phyloP scores from a whole-genome alignment of 2,888 invertebrate genomes.

The Drosophila nigricruria region DNA sequence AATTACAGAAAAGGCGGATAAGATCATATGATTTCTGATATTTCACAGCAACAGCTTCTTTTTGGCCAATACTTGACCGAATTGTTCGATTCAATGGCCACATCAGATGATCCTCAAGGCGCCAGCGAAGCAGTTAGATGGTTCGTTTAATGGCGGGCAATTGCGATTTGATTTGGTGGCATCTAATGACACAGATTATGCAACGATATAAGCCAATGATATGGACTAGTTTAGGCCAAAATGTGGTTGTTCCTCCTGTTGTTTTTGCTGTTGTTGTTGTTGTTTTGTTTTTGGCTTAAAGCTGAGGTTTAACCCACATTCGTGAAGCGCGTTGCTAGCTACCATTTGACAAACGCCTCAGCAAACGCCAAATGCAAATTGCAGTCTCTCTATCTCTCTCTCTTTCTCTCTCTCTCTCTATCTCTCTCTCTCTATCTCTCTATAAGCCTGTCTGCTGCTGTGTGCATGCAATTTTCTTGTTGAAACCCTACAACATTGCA shows the following conservation, averaged over 20 bases:
- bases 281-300: conserved; percentile 42
- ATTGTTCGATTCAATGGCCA: not conserved
- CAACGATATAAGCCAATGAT: conserved; percentile 29
- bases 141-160: conserved; percentile 33
- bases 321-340: conserved; percentile 28
- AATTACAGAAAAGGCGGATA: not conserved
- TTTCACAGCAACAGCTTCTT: not conserved
- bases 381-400: conserved; percentile 7
- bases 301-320: conserved; percentile 71
- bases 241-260: not conserved
- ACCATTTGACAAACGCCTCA: conserved; percentile 73
- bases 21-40: not conserved
- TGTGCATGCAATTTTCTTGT: conserved; percentile 12
- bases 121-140: conserved; percentile 5
- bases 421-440: not conserved
- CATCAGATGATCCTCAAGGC: not conserved
- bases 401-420: not conserved
- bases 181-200: conserved; percentile 42
- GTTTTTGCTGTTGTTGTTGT: conserved; percentile 18
- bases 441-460: not conserved
- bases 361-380: conserved; percentile 65
- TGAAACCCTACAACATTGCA: conserved; percentile 55
- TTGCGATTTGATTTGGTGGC: conserved; percentile 42
- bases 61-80: not conserved
- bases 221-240: conserved; percentile 32